These are phyloP conservation scores for Disparrhopalites patrizii DNA, from an alignment of 2,888 invertebrate genomes.

Conservation along the genomic window DNA sequence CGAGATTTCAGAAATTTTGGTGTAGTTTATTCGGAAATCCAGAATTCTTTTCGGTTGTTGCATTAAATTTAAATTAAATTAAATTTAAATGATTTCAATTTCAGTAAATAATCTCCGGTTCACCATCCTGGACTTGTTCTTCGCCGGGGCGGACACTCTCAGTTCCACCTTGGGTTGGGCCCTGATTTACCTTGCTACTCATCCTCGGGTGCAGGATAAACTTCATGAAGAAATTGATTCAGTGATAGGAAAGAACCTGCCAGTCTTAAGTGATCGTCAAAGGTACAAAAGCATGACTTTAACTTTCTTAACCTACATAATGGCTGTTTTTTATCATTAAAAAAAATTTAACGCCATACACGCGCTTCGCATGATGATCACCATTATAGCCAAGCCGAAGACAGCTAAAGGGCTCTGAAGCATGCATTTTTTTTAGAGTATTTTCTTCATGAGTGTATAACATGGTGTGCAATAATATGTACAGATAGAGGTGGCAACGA, in stretches of 20 bases:
- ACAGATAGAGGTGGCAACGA: no score
- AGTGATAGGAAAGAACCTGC: constrained; percentile 40
- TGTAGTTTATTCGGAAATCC: no score
- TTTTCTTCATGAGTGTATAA: no score
- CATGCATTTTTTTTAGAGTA: no score
- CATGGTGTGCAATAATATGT: no score
- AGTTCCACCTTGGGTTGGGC: constrained; percentile 44
- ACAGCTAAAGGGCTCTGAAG: no score
- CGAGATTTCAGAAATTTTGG: neutral
- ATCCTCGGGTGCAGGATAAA: constrained; percentile 38
- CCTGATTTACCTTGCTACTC: constrained; percentile 37
- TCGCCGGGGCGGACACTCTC: constrained; percentile 46
- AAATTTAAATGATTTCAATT: constrained; percentile 1
- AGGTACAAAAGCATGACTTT: no score
- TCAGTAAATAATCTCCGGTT: constrained; percentile 33
- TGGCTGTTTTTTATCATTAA: no score
- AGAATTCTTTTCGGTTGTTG: neutral
- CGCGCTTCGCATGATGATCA: no score
- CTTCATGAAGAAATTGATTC: constrained; percentile 49
- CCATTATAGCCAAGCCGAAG: no score
- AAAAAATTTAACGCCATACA: no score
- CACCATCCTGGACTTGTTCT: constrained; percentile 42
- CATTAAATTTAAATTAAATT: neutral
- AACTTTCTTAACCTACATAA: no score
- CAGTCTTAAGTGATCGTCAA: neutral